Evolutionary conservation across 2,888 invertebrate genomes (phyloP), one percentile per base, ranked within the genome.

Genomic region (Copidosoma aretas): DNA sequence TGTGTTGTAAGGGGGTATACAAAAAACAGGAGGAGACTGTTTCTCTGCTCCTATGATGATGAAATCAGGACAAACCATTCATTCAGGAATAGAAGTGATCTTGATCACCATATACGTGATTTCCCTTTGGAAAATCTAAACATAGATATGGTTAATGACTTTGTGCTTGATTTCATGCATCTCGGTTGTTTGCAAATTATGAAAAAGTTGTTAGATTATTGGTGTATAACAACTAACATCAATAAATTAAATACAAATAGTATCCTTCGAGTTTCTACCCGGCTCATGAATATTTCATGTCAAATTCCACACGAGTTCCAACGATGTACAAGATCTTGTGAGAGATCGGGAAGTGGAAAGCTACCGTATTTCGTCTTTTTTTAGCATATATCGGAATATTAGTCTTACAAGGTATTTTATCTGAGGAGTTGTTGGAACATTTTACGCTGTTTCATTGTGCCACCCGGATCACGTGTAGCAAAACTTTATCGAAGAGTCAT

Each of bases 331-430:
- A 62, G 71, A 66, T 67, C 72, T 5, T 24, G 0, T 15, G 56
- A n/a, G 39, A 56, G 22, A 54, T 68, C 14, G 21, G 22, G 4
- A 59, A 64, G 14, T 73, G 71, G 67, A 70, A 73, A 53, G 73
- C 70, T 17, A 73, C 71, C 10, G 69, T 71, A 63, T 66, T 63
- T 19, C 59, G 64, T 10, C 68, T 72, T 57, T 67, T 63, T 64
- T 32, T 64, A 46, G 46, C 71, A 1, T 71, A 71, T 51, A 65
- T 64, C 19, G 67, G 73, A n/a, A 60, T 63, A 3, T 56, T 71
- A 54, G 66, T 73, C 14, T 25, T 70, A 10, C 60, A 65, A 54
- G 21, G 59, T 41, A 60, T 68, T 19, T 43, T 70, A 19, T 8
- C 51, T n/a, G 25, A 24, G 51, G 17, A 57, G n/a, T 19, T 62